A percentile compares a stretch with the other conserved stretches of the same genome.
Evolutionary conservation across 2,113 vertebrate genomes (phyloP).

Genomic region (Gavia stellata): DNA sequence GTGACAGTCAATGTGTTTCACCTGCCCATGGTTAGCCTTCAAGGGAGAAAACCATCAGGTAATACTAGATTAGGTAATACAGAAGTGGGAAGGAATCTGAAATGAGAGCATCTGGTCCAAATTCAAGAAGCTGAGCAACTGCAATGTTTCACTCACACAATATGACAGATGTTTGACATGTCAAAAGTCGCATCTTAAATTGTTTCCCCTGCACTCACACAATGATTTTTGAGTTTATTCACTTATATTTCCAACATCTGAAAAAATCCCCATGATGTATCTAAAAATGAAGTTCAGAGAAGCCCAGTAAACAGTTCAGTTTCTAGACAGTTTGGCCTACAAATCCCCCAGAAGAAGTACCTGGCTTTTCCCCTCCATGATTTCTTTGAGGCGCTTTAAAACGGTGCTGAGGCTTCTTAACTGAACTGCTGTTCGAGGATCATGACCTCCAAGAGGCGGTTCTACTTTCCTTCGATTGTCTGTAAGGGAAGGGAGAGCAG

Average conservation of each 20-base stretch:
- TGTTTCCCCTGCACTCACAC: background rate
- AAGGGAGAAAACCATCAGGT: background rate
- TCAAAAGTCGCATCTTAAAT: background rate
- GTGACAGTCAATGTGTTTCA: background rate
- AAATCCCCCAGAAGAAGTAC: constrained; percentile 62
- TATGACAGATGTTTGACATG: background rate
- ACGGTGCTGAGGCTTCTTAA: constrained; percentile 90
- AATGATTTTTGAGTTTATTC: background rate
- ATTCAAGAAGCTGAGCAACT: background rate
- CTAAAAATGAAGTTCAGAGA: background rate
- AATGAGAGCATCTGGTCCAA: background rate
- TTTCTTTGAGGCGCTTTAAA: constrained; percentile 95
- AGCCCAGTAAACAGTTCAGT: background rate
- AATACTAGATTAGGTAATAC: background rate
- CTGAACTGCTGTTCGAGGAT: constrained; percentile 96
- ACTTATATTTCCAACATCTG: background rate
- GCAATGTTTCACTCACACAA: background rate
- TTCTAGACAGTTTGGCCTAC: background rate
- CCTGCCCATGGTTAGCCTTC: background rate
- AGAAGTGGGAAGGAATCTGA: background rate
- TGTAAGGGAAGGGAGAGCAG: constrained; percentile 44
- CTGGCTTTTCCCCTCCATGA: constrained; percentile 99
- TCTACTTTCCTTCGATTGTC: constrained; percentile 91
- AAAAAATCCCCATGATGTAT: background rate
- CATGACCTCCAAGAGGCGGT: constrained; percentile 84